Evolutionary conservation across 1,140 invertebrate species (phyloP), one percentile per base, ranked within the genome.

Genomic region (Calliphora vicina): DNA sequence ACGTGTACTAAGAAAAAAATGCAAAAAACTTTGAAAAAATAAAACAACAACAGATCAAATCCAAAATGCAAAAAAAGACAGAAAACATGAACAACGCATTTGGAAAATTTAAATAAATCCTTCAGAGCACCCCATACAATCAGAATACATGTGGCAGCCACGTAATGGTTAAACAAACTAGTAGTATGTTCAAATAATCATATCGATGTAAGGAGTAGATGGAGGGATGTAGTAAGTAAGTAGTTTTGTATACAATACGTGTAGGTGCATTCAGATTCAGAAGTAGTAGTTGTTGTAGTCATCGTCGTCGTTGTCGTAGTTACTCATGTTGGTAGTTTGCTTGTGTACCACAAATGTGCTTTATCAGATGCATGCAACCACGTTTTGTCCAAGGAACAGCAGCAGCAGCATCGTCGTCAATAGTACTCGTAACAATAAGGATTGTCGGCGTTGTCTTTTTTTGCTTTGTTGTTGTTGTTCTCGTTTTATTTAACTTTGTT

Each of bases 311-410:
- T 35, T 10, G 35, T 35, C n/a, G 12, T 67, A 67, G n/a, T 67
- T 67, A 67, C 61, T 67, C n/a, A 67, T 67, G 20, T 67, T 67
- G 61, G 6, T 23, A 6, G 61, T 67, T 67, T 67, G 50, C 5
- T 67, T 67, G 61, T 57, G 61, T 23, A 67, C 61, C 61, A 67
- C 61, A 67, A 25, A 67, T 23, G 61, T 67, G n/a, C 61, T 78
- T 78, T 78, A 78, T 78, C 74, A 78, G 74, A 78, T 78, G 74
- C 74, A 78, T 78, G 74, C 74, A 78, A 78, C 74, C 74, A 78
- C 74, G 74, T 78, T 78, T 78, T 78, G 74, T 78, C 27, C 61
- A 67, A 57, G 17, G n/a, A 67, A 67, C n/a, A 57, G n/a, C 15
- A 57, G 50, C n/a, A 57, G n/a, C 15, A 57, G 50, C 50, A 57